Conservation (phyloP, 2,888 invertebrate species). For the Oscheius sp. region DNA sequence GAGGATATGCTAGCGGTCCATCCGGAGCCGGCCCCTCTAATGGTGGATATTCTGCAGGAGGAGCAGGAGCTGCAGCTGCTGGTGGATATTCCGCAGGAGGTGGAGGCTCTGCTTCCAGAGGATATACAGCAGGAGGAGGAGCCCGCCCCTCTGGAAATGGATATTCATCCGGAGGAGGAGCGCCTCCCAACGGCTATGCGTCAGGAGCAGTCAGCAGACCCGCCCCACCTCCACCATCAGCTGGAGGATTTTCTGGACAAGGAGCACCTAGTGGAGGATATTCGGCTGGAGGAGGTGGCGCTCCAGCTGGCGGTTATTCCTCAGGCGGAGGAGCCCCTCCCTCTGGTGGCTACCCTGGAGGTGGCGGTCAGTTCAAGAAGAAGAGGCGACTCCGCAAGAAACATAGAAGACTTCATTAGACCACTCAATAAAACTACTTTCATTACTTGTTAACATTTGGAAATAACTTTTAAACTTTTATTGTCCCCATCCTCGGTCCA, state of each 20-base stretch:
- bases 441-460: no score
- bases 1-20: background rate
- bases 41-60: background rate
- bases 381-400: background rate
- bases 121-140: background rate
- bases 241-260: background rate
- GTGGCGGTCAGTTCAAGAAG: background rate
- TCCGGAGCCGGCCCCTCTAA: background rate
- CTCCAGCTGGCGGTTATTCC: background rate
- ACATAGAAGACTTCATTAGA: background rate
- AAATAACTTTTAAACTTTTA: no score
- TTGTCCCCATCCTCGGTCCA: no score
- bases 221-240: background rate
- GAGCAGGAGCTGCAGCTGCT: constrained; percentile 12
- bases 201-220: background rate
- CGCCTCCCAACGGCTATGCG: background rate
- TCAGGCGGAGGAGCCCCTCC: background rate
- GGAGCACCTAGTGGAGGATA: background rate
- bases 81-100: constrained; percentile 1
- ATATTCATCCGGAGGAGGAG: constrained; percentile 3
- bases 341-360: background rate
- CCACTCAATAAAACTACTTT: background rate
- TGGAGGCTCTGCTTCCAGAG: no score
- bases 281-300: constrained; percentile 3
- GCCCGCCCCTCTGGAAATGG: background rate